phyloP scores from a whole-genome alignment of 1,140 invertebrate genomes.

The Papilio machaon region DNA sequence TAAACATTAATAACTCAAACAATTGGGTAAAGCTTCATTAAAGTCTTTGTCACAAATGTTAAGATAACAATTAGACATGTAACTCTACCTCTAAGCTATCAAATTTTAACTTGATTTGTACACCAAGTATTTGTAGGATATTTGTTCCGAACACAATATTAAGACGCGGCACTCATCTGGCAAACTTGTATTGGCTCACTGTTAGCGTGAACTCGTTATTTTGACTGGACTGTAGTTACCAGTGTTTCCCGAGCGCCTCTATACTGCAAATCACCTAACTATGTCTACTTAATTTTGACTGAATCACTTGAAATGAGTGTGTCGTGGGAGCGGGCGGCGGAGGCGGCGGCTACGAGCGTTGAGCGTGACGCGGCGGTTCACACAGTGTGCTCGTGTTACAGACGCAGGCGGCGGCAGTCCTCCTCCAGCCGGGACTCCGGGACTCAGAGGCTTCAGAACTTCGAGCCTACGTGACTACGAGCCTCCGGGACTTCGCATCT shows the following conservation, averaged over 20 bases:
- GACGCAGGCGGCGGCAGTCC: constrained; percentile 10
- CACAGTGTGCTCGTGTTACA: constrained; percentile 51
- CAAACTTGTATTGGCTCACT: no score
- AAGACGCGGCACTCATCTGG: no score
- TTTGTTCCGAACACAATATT: no score
- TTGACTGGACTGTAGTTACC: neutral
- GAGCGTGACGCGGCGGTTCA: constrained; percentile 57
- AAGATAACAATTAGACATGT: neutral
- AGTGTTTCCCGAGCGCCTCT: constrained; percentile 12
- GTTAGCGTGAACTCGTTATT: neutral
- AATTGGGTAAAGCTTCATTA: no score
- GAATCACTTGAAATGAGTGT: constrained; percentile 25
- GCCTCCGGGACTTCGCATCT: no score
- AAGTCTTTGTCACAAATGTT: no score
- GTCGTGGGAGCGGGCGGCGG: constrained; percentile 12
- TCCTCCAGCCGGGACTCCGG: neutral
- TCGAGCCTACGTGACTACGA: neutral
- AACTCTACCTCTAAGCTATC: neutral
- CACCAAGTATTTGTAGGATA: no score
- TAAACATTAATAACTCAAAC: no score
- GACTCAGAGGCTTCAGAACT: neutral
- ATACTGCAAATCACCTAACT: constrained; percentile 14
- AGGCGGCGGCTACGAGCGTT: neutral
- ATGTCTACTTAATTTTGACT: constrained; percentile 13
- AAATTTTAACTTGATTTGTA: no score